These are phyloP conservation scores for Idris sp. DNA, from an alignment of 1,140 invertebrate species.

Conservation along the genomic window DNA sequence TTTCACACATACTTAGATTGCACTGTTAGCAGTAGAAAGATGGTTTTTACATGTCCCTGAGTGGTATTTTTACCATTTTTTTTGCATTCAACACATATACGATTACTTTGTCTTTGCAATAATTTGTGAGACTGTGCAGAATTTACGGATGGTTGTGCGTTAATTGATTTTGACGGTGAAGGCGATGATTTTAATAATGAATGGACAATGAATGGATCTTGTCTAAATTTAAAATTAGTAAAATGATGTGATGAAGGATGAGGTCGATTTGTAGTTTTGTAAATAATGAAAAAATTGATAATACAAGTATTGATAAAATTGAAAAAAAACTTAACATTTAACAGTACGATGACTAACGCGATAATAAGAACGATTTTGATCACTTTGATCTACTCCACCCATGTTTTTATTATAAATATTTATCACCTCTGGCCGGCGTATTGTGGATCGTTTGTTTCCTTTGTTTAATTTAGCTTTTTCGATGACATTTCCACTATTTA, in stretches of 20 bases:
- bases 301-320: slow-evolving; percentile 11
- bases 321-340: slow-evolving; percentile 30
- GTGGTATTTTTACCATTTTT: slow-evolving; percentile 6
- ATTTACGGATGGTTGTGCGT: slow-evolving; percentile 5
- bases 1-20: not conserved
- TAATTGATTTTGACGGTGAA: not conserved
- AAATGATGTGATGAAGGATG: slow-evolving; percentile 4
- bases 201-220: slow-evolving; percentile 11
- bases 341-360: slow-evolving; percentile 25
- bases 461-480: slow-evolving; percentile 29
- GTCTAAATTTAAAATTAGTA: slow-evolving; percentile 16
- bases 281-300: slow-evolving; percentile 26
- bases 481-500: slow-evolving; percentile 14
- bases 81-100: slow-evolving; percentile 19
- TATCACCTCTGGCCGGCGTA: slow-evolving; percentile 28
- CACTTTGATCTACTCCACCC: slow-evolving; percentile 25
- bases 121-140: not conserved
- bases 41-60: slow-evolving; percentile 5
- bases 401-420: slow-evolving; percentile 32
- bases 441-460: slow-evolving; percentile 16
- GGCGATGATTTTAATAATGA: slow-evolving; percentile 13
- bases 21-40: slow-evolving; percentile 7
- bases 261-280: slow-evolving; percentile 24
- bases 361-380: slow-evolving; percentile 29
- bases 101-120: not conserved